These are phyloP conservation scores for Cephus spinipes DNA, from an alignment of 2,888 invertebrate genomes.

Conservation along the genomic window DNA sequence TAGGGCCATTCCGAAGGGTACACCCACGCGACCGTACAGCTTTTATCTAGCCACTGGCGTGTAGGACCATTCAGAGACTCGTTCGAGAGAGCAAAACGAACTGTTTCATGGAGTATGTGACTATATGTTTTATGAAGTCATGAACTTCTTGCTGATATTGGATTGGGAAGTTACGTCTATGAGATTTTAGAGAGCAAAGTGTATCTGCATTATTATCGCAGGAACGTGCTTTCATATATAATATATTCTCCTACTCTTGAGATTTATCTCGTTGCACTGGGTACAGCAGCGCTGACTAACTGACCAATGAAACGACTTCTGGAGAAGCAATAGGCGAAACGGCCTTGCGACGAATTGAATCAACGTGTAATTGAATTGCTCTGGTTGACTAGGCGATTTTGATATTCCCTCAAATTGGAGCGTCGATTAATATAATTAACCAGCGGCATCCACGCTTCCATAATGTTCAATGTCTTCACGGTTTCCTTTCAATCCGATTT, in stretches of 20 bases:
- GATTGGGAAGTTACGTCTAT: not conserved
- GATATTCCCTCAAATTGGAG: conserved; percentile 60
- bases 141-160: not conserved
- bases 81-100: not conserved
- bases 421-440: conserved; percentile 52
- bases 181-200: not conserved
- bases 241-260: not conserved
- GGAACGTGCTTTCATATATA: not conserved
- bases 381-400: conserved; percentile 61
- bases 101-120: not conserved
- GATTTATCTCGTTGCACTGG: not conserved
- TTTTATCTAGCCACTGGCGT: conserved; percentile 23
- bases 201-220: not conserved
- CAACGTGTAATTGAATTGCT: conserved; percentile 63
- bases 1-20: conserved; percentile 65
- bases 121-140: not conserved
- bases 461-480: not conserved
- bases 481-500: conserved; percentile 51
- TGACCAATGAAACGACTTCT: not conserved
- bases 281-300: not conserved
- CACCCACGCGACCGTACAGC: conserved; percentile 51
- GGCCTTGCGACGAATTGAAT: conserved; percentile 54
- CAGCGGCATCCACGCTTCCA: not conserved
- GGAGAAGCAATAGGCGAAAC: conserved; percentile 24
- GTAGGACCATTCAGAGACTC: conserved; percentile 1